Base-by-base conservation (phyloP, 1,140 invertebrate genomes). In the Anoplolepis gracilipes region DNA sequence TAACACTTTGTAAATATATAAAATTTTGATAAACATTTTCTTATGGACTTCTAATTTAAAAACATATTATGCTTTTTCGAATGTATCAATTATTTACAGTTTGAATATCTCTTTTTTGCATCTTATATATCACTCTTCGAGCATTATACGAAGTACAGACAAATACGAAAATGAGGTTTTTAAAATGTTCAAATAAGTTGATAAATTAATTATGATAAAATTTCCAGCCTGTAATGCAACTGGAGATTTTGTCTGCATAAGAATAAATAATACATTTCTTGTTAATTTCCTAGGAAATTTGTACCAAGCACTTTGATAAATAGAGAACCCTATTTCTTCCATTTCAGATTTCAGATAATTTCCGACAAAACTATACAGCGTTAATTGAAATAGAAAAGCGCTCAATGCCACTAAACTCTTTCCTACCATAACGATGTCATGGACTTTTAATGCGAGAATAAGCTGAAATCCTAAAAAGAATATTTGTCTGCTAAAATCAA, bases 121-220 rank as follows among this genome's bases (percentile, higher is more conserved):
- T 39, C 19, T 46, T 3, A 69, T 25, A 36, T 59, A 1, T 89
- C 3, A 88, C 7, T 25, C 1, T 36, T 70, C 62, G 16, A 90
- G 11, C 79, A 89, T 90, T 22, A 89, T 69, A 5, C 85, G 85
- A 0, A 90, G 28, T 10, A 90, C 61, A 13, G 88, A 90, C 0
- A 90, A 13, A 16, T 90, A 90, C 1, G 88, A 89, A 25, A 87
- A 42, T n/a, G 88, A 89, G 0, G 87, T 84, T 70, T 78, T 89
- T 10, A 89, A 6, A 1, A 89, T 89, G 61, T 55, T 89, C 78
- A 69, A 72, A 30, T 78, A 89, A 16, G 87, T 89, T 28, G 75
- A 59, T 36, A 89, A n/a, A 2, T 89, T 89, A 1, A 89, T 19
- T 0, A 78, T n/a, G 13, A 89, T 57, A 0, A 84, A 75, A 30